Percentiles rank a stretch among this genome's conserved stretches.
phyloP scores from a whole-genome alignment of 1,140 invertebrate genomes.

The Bombus pascuorum region DNA sequence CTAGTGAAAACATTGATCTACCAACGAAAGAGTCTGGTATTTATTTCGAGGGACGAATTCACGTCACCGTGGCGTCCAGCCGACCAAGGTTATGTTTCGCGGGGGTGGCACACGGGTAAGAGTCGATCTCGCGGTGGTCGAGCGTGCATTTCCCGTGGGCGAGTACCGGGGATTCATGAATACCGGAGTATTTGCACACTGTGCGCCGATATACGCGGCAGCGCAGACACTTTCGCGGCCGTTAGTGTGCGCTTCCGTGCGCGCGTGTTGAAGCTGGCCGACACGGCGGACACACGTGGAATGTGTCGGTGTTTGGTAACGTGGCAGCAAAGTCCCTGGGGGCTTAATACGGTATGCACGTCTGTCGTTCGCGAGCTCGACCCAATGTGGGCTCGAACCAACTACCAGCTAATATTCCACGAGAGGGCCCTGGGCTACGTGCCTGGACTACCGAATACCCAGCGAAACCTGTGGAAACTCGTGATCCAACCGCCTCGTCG shows the following conservation, averaged over 20 bases:
- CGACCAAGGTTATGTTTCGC: slow-evolving; percentile 38
- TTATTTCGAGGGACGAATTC: too few species aligned
- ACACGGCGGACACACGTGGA: slow-evolving; percentile 20
- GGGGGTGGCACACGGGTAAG: slow-evolving; percentile 16
- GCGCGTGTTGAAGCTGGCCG: slow-evolving; percentile 44
- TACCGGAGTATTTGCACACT: slow-evolving; percentile 79
- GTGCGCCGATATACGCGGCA: slow-evolving; percentile 67
- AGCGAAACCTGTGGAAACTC: slow-evolving; percentile 64
- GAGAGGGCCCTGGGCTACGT: slow-evolving; percentile 74
- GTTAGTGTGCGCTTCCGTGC: slow-evolving; percentile 25
- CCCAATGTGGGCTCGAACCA: slow-evolving; percentile 75
- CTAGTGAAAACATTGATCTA: neutral
- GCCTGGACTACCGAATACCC: slow-evolving; percentile 61
- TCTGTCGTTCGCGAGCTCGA: slow-evolving; percentile 75
- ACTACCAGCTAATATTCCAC: slow-evolving; percentile 80
- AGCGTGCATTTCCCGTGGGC: slow-evolving; percentile 69
- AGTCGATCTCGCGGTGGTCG: slow-evolving; percentile 53
- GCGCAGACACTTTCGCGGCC: slow-evolving; percentile 41
- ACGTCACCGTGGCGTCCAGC: neutral
- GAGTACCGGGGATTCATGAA: slow-evolving; percentile 77
- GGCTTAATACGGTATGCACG: slow-evolving; percentile 81
- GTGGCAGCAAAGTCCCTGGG: slow-evolving; percentile 70
- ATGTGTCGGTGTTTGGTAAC: slow-evolving; percentile 56
- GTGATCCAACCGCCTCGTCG: slow-evolving; percentile 11
- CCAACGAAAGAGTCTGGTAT: neutral